A percentile compares a stretch with the other conserved stretches of the same genome.
These are phyloP conservation scores for Ctenodactylus gundi DNA, from an alignment of 2,113 vertebrate species.

Conservation along the genomic window DNA sequence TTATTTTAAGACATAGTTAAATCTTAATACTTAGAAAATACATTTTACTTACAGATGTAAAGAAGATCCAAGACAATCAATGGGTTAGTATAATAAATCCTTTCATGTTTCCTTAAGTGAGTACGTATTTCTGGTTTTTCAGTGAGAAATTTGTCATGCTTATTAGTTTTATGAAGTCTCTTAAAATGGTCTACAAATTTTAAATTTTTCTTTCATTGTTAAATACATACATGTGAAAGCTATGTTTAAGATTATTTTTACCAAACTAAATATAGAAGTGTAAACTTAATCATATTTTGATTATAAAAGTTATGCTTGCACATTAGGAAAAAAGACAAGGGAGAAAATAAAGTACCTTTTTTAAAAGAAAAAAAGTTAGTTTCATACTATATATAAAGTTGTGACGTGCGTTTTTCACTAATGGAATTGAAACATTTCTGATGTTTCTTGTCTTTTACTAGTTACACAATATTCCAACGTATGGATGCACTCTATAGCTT, in stretches of 20 bases:
- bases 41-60: neutral
- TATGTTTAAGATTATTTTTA: conserved; percentile 39
- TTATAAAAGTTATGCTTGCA: conserved; percentile 47
- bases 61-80: neutral
- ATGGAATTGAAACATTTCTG: neutral
- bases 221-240: neutral
- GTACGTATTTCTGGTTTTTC: conserved; percentile 24
- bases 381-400: neutral
- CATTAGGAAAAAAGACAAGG: conserved; percentile 3
- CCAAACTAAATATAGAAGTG: conserved; percentile 7
- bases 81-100: conserved; percentile 6
- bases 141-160: conserved; percentile 9
- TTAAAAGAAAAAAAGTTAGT: neutral
- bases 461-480: neutral
- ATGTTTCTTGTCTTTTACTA: neutral
- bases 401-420: neutral
- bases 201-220: neutral
- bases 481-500: neutral
- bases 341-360: conserved; percentile 55
- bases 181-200: conserved; percentile 15
- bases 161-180: neutral
- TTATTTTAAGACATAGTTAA: conserved; percentile 17
- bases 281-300: conserved; percentile 21
- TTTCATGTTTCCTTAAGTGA: conserved; percentile 21
- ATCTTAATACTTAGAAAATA: conserved; percentile 46